phyloP scores from a whole-genome alignment of 2,888 invertebrate genomes.

The Tachystola acroxantha region DNA sequence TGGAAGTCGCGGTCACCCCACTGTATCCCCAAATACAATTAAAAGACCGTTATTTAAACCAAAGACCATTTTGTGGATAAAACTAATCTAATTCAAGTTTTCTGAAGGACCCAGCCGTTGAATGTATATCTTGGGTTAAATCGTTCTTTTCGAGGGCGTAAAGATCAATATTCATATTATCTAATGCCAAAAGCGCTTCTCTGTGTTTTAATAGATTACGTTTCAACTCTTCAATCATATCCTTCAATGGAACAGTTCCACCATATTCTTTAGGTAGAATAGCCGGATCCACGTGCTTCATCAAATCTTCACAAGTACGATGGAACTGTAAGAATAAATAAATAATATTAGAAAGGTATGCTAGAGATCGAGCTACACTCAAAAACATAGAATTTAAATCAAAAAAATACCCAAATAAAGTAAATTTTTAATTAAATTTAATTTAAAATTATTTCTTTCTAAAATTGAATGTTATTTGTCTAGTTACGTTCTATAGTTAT shows the following conservation, averaged over 20 bases:
- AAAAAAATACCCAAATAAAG: too few relatives aligned
- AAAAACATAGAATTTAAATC: too few relatives aligned
- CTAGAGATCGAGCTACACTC: too few relatives aligned
- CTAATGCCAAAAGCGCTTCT: conserved; percentile 82
- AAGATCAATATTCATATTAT: conserved; percentile 86
- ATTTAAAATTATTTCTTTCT: too few relatives aligned
- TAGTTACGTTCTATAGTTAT: conserved; percentile 10
- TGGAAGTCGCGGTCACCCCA: too few relatives aligned
- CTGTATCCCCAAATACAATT: too few relatives aligned
- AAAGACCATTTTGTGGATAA: too few relatives aligned
- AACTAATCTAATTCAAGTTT: conserved; percentile 88
- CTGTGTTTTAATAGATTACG: conserved; percentile 80
- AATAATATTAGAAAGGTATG: too few relatives aligned
- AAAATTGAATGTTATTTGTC: too few relatives aligned
- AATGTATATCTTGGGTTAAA: conserved; percentile 84
- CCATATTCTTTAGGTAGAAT: conserved; percentile 93
- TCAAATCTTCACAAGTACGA: conserved; percentile 84
- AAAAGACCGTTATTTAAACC: too few relatives aligned
- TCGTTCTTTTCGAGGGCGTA: conserved; percentile 78
- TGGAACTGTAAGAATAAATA: conserved; percentile 79
- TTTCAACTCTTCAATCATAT: conserved; percentile 89
- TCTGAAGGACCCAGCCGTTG: conserved; percentile 89
- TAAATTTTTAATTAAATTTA: too few relatives aligned
- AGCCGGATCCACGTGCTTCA: conserved; percentile 82
- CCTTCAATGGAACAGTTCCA: conserved; percentile 86